Evolutionary conservation across 2,888 invertebrate genomes (phyloP).

Genomic region (Hymenopus coronatus): DNA sequence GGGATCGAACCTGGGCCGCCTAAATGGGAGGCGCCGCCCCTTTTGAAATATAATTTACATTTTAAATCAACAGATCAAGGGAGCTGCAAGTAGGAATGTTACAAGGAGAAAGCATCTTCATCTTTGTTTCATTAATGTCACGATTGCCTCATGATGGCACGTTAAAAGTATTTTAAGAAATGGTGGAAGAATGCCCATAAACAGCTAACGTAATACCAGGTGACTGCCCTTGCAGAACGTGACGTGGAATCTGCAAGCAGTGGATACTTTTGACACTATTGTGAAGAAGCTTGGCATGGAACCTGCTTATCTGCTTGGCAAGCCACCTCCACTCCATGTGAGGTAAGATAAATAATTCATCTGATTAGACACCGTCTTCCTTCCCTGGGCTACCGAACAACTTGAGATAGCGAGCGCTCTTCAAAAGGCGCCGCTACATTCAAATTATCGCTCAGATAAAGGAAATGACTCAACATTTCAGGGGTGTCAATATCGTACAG

Average conservation of each 20-base stretch:
- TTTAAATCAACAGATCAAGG: no score
- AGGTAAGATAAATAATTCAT: neutral
- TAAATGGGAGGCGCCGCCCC: no score
- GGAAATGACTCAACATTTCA: neutral
- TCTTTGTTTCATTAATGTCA: no score
- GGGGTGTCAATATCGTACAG: neutral
- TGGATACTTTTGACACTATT: no score
- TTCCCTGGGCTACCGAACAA: neutral
- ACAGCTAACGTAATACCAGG: neutral
- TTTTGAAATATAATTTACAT: no score
- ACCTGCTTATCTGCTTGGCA: neutral
- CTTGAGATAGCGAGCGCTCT: neutral
- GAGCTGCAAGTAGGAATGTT: no score
- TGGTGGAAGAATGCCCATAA: neutral
- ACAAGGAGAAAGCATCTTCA: no score
- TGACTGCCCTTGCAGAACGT: neutral
- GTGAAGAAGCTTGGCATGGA: neutral
- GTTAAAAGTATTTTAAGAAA: neutral
- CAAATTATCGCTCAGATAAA: neutral
- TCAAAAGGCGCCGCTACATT: neutral
- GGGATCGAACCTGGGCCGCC: no score
- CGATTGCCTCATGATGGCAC: neutral
- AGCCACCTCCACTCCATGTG: neutral
- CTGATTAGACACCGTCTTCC: neutral
- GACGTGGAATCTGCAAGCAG: neutral